Evolutionary conservation across 2,888 invertebrate genomes (phyloP).

Genomic region (Cephus rjabovi): DNA sequence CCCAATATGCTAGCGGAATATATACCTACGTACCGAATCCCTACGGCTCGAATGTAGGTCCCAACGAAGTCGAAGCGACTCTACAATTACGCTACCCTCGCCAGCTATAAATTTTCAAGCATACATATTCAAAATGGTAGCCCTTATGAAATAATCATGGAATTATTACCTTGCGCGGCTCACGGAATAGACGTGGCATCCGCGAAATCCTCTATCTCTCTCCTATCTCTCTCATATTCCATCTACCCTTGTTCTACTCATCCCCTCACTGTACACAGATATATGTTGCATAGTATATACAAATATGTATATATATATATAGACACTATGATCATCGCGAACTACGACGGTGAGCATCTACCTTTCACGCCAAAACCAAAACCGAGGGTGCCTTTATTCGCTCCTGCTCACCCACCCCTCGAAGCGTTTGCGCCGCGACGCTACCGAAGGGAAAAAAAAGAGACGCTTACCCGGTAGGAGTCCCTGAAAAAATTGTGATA

Average conservation of each 20-base stretch:
- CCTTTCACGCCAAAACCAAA: too few relatives aligned
- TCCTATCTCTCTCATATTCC: too few relatives aligned
- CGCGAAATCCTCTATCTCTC: too few relatives aligned
- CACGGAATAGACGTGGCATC: slow-evolving; percentile 20
- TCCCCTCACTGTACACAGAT: background rate
- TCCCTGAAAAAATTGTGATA: slow-evolving; percentile 4
- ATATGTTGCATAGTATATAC: background rate
- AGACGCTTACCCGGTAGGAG: slow-evolving; percentile 27
- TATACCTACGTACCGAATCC: too few relatives aligned
- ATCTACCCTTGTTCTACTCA: slow-evolving; percentile 4
- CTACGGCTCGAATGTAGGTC: too few relatives aligned
- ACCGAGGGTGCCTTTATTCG: too few relatives aligned
- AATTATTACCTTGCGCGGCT: slow-evolving; percentile 53
- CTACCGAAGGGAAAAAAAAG: slow-evolving; percentile 6
- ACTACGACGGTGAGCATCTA: too few relatives aligned
- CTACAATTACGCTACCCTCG: slow-evolving; percentile 51
- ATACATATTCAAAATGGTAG: slow-evolving; percentile 59
- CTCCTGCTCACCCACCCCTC: too few relatives aligned
- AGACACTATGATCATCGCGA: too few relatives aligned
- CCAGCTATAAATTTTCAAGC: slow-evolving; percentile 59
- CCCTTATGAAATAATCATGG: slow-evolving; percentile 63
- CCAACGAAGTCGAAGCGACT: slow-evolving; percentile 29
- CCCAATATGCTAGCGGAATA: too few relatives aligned
- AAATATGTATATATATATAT: too few relatives aligned
- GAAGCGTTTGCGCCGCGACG: too few relatives aligned